Evolutionary conservation across 2,888 invertebrate species (phyloP), one percentile per base, ranked within the genome.

Genomic region (Campaea margaritaria): DNA sequence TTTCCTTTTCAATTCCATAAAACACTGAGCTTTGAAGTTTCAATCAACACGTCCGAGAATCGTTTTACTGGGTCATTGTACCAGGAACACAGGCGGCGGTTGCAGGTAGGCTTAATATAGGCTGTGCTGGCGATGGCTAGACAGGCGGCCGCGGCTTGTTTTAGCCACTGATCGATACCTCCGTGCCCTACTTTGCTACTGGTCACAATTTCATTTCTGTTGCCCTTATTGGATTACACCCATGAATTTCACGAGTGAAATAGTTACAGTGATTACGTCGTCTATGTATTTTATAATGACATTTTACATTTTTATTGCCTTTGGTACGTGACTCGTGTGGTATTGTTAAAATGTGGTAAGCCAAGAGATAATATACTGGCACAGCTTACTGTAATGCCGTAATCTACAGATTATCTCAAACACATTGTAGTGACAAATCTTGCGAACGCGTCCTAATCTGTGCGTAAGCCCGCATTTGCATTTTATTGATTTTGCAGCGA

Each of bases 141-240:
- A 84, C 87, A 84, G 84, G 73, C 85, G 79, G 73, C 72, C 80
- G 76, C 79, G 78, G 83, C 81, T 87, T 83, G 86, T 88, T 91
- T 88, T 87, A 90, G 85, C 81, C 68, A 56, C 85, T 90, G 87
- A 89, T 91, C 91, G 87, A 91, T 91, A 91, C 81, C 31, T 48
- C 52, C 58, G 49, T 34, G 54, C 41, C 50, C 54, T 54, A 59
- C 84, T 90, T 91, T 74, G 73, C 75, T 78, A 71, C 74, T 81
- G 77, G 80, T 81, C 82, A 85, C 82, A 79, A 82, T 79, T 82
- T 75, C 81, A 83, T 85, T 83, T 83, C 82, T 76, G 82, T 82
- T 77, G 71, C 74, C 72, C 81, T 76, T 80, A 81, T 83, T 85
- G 78, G 73, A 79, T 79, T 80, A 80, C 65, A 64, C 64, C 66